phyloP scores from a whole-genome alignment of 1,140 invertebrate genomes.

The Zaprionus gabonicus region DNA sequence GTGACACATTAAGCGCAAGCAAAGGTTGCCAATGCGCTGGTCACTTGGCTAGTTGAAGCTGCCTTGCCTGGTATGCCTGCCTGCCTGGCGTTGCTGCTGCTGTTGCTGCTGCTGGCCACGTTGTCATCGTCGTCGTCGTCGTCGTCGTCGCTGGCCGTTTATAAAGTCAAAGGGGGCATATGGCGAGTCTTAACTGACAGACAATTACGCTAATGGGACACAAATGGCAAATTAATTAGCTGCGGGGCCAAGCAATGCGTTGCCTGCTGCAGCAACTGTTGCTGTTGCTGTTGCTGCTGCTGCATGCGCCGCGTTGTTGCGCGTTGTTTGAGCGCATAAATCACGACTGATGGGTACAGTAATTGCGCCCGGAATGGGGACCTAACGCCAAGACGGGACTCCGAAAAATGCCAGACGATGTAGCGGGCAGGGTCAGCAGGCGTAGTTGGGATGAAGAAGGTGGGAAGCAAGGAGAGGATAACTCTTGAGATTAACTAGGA shows the following conservation, averaged over 20 bases:
- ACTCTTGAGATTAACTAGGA: neutral
- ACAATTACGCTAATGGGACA: conserved; percentile 83
- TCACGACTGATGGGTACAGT: conserved; percentile 38
- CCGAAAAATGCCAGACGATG: conserved; percentile 16
- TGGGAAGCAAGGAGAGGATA: neutral
- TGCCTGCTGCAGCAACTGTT: conserved; percentile 10
- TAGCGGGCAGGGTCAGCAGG: conserved; percentile 1
- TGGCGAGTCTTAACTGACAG: conserved; percentile 72
- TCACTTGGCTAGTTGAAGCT: conserved; percentile 12
- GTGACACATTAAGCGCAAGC: conserved; percentile 76
- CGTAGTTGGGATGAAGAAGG: neutral
- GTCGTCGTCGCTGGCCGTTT: conserved; percentile 38
- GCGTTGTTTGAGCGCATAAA: conserved; percentile 43
- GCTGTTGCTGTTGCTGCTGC: conserved; percentile 7
- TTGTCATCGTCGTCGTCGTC: conserved; percentile 27
- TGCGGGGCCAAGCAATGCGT: conserved; percentile 50
- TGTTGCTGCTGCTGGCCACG: conserved; percentile 12
- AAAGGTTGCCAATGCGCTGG: conserved; percentile 61
- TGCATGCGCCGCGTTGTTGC: conserved; percentile 6
- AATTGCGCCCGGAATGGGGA: conserved; percentile 25
- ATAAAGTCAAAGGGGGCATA: conserved; percentile 74
- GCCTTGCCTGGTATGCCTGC: neutral
- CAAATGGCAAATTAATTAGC: conserved; percentile 84
- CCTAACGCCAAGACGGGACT: conserved; percentile 27
- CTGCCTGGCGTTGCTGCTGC: neutral